Conservation (phyloP, 2,797 vertebrate genomes). For the Eurystomus glaucurus region DNA sequence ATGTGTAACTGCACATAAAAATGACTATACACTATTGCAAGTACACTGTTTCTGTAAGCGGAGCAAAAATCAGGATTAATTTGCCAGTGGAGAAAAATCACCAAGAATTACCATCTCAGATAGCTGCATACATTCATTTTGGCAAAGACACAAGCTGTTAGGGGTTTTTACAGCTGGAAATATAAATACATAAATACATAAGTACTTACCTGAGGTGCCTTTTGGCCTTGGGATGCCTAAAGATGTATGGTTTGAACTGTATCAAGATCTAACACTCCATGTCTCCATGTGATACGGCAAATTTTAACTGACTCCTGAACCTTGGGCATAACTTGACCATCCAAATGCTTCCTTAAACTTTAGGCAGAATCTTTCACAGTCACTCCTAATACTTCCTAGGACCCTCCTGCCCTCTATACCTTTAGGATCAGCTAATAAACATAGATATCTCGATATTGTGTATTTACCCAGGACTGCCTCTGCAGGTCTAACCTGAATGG, state of each 20-base stretch:
- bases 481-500: not conserved
- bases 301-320: not conserved
- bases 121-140: not conserved
- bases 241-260: not conserved
- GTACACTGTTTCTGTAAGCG: not conserved
- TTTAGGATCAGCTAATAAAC: not conserved
- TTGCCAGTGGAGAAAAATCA: not conserved
- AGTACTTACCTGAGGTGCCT: not conserved
- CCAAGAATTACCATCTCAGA: not conserved
- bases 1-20: not conserved
- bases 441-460: not conserved
- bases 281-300: not conserved
- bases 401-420: not conserved
- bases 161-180: not conserved
- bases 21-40: not conserved
- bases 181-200: not conserved
- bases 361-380: not conserved
- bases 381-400: not conserved
- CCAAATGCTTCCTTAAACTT: not conserved
- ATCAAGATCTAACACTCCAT: not conserved
- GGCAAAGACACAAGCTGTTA: not conserved
- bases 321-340: not conserved
- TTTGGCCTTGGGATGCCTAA: not conserved
- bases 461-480: not conserved
- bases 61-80: not conserved